Base-by-base conservation (phyloP, 1,140 invertebrate species). In the Cotesia glomerata region DNA sequence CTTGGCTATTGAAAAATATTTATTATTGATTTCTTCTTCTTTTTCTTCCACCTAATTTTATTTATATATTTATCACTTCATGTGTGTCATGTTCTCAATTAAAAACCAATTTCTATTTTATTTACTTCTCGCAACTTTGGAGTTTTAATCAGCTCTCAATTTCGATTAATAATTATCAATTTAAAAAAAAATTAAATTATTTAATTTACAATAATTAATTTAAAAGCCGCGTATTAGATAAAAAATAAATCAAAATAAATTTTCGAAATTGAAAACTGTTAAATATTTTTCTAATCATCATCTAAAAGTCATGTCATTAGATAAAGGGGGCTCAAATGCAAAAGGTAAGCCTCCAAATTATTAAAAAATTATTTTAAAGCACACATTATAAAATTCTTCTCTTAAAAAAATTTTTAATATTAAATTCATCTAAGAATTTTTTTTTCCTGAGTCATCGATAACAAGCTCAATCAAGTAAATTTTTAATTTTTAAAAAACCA, bases 1-100 rank as follows among this genome's bases (percentile, higher is more conserved):
- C 51, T 45, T 59, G 68, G 36, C 34, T 69, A 52, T 52, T 58
- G 8, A 45, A 45, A 45, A 58, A 59, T 62, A 13, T 34, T 62
- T 35, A 5, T 62, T 18, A 35, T 34, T 34, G 5, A 8, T 56
- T 32, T 8, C 7, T 9, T 8, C 58, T 56, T 14, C 35, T 58
- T 4, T 45, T 58, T 13, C 16, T 36, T 13, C 59, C 16, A 45
- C 32, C 34, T 61, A 32, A 16, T 32, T 49, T 70, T 45, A 45
- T 49, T 26, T 64, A 5, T 26, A 59, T 64, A 39, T 39, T n/a
- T 64, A 16, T 56, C 52, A 56, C 39, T 45, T 45, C 39, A 45
- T 45, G 39, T 45, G 39, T 45, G 39, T 45, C 39, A 45, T 45
- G 39, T 45, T 45, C 39, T 45, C 39, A 45, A 45, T 45, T 45